Evolutionary conservation across 2,888 invertebrate species (phyloP).

Genomic region (Polymixis flavicincta): DNA sequence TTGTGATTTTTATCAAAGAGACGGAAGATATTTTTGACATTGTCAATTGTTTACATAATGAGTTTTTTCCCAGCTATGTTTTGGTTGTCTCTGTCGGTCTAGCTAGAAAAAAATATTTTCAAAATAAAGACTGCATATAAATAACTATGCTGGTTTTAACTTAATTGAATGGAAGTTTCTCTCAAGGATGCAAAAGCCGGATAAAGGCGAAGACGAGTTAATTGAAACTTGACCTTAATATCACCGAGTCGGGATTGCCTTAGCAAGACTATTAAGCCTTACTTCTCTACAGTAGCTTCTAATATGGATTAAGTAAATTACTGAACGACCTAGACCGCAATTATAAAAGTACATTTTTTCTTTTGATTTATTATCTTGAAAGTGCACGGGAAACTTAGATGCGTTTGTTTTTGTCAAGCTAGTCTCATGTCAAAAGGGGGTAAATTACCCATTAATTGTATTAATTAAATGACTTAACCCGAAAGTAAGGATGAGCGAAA

Average conservation of each 20-base stretch:
- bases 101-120: neutral
- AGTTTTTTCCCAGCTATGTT: neutral
- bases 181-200: slow-evolving; percentile 6
- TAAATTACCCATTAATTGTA: neutral
- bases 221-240: slow-evolving; percentile 39
- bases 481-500: neutral
- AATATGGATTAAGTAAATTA: neutral
- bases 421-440: neutral
- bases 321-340: neutral
- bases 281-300: neutral
- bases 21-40: slow-evolving; percentile 7
- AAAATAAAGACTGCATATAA: neutral
- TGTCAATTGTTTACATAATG: neutral
- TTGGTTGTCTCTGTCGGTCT: neutral
- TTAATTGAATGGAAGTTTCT: slow-evolving; percentile 6
- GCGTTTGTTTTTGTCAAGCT: neutral
- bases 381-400: neutral
- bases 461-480: neutral
- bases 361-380: neutral
- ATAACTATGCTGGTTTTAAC: neutral
- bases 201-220: slow-evolving; percentile 19
- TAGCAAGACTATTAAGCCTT: slow-evolving; percentile 30
- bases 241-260: slow-evolving; percentile 30
- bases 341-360: neutral
- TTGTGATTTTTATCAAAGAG: slow-evolving; percentile 11